phyloP scores from a whole-genome alignment of 1,140 invertebrate species.

The Trachelipus rathkii region DNA sequence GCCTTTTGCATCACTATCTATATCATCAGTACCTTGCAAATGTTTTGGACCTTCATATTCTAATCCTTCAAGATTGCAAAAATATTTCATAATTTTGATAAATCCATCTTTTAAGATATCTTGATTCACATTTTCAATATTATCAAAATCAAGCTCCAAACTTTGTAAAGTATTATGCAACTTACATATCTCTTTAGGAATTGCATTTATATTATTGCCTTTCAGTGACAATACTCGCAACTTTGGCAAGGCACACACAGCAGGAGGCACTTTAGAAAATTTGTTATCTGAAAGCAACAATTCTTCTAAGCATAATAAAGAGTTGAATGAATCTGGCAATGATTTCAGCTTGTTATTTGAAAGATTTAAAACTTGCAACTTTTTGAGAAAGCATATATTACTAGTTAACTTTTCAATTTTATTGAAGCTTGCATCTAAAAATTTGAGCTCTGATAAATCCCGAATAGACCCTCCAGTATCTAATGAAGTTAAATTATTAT shows the following conservation, averaged over 20 bases:
- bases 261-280: slow-evolving; percentile 58
- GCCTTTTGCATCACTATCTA: slow-evolving; percentile 22
- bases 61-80: slow-evolving; percentile 51
- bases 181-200: slow-evolving; percentile 48
- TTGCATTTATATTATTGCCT: slow-evolving; percentile 49
- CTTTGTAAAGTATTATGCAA: slow-evolving; percentile 47
- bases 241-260: slow-evolving; percentile 55
- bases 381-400: slow-evolving; percentile 60
- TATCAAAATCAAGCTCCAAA: slow-evolving; percentile 60
- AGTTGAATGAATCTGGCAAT: slow-evolving; percentile 61
- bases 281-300: slow-evolving; percentile 54
- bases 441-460: slow-evolving; percentile 63
- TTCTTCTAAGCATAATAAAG: slow-evolving; percentile 58
- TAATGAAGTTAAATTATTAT: slow-evolving; percentile 64
- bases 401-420: slow-evolving; percentile 64
- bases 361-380: slow-evolving; percentile 63
- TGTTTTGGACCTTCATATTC: slow-evolving; percentile 46
- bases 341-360: slow-evolving; percentile 65
- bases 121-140: slow-evolving; percentile 61
- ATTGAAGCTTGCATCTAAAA: slow-evolving; percentile 69
- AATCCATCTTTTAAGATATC: slow-evolving; percentile 59
- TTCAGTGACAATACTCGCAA: slow-evolving; percentile 36
- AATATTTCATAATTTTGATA: slow-evolving; percentile 63
- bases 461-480: slow-evolving; percentile 64
- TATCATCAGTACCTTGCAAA: slow-evolving; percentile 18